Evolutionary conservation across 2,113 vertebrate genomes (phyloP).

Genomic region (Pionites leucogaster): DNA sequence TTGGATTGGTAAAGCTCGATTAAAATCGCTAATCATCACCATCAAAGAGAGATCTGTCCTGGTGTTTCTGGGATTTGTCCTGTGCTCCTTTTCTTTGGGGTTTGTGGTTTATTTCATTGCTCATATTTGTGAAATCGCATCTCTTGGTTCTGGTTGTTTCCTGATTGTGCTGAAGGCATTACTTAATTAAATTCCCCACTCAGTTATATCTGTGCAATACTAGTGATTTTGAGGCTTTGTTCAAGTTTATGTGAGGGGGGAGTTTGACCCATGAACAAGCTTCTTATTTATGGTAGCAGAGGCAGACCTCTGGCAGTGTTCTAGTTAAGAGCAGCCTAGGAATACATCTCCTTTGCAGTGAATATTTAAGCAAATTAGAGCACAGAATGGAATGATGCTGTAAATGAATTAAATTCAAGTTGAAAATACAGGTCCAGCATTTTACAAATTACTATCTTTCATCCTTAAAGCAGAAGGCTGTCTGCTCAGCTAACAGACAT

Average conservation of each 20-base stretch:
- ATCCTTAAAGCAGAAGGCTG: not conserved
- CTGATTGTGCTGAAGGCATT: not conserved
- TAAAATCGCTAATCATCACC: not conserved
- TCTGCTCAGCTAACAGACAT: not conserved
- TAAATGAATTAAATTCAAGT: constrained; percentile 5
- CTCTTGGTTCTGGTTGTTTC: constrained; percentile 25
- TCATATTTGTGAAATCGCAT: not conserved
- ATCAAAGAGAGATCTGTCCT: not conserved
- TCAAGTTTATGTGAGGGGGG: not conserved
- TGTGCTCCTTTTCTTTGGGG: not conserved
- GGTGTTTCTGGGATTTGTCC: not conserved
- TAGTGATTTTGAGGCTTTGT: constrained; percentile 9
- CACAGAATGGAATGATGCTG: not conserved
- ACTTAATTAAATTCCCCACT: not conserved
- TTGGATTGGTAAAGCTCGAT: not conserved
- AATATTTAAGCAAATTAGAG: constrained; percentile 42
- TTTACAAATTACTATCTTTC: not conserved
- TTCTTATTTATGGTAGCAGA: not conserved
- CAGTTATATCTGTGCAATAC: not conserved
- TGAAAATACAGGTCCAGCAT: not conserved
- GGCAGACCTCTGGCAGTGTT: constrained; percentile 52
- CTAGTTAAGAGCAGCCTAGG: constrained; percentile 29
- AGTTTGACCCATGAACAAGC: not conserved
- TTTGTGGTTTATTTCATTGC: not conserved
- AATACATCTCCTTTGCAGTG: constrained; percentile 11